Evolutionary conservation across 2,888 invertebrate species (phyloP).

Genomic region (Pollenia amentaria): DNA sequence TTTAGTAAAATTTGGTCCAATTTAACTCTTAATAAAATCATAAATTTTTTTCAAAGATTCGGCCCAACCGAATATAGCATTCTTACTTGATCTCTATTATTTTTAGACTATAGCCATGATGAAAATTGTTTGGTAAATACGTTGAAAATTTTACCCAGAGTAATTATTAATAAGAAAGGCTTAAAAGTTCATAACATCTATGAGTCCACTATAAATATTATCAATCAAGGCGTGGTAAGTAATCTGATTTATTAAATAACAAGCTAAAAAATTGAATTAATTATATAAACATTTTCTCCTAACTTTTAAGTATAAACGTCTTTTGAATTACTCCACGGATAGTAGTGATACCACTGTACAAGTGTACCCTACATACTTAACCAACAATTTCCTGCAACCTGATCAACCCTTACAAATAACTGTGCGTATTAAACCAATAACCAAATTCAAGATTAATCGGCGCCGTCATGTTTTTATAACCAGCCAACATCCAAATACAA

Average conservation of each 20-base stretch:
- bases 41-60: no score
- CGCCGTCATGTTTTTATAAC: conserved; percentile 78
- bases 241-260: neutral
- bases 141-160: conserved; percentile 73
- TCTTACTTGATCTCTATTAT: conserved; percentile 12
- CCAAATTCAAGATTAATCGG: conserved; percentile 74
- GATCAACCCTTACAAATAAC: conserved; percentile 75
- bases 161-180: conserved; percentile 67
- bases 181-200: conserved; percentile 58
- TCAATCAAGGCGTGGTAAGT: conserved; percentile 74
- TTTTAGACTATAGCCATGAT: conserved; percentile 66
- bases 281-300: conserved; percentile 9
- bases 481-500: conserved; percentile 79
- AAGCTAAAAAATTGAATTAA: neutral
- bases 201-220: conserved; percentile 65
- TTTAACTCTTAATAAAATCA: no score
- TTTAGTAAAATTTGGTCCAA: no score
- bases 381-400: conserved; percentile 76
- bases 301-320: conserved; percentile 77
- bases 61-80: neutral
- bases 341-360: conserved; percentile 76
- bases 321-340: conserved; percentile 76
- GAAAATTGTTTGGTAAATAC: conserved; percentile 53
- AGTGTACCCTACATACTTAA: conserved; percentile 56
- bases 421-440: conserved; percentile 74